Base-by-base conservation (phyloP, 2,113 vertebrate species). In the Melanerpes aurifrons region DNA sequence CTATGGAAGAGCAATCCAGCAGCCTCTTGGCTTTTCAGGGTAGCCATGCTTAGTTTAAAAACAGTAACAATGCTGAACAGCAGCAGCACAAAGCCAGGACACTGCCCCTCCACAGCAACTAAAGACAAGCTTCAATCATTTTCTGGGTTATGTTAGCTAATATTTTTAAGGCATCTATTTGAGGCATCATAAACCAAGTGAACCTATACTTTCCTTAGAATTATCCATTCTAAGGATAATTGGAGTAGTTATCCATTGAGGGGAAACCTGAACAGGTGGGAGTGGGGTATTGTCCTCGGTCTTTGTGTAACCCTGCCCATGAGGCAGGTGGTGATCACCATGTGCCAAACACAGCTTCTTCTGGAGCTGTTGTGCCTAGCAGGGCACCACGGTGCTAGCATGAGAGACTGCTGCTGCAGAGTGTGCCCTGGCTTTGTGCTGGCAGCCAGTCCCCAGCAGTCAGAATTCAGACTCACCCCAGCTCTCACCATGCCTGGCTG, bases 401-500 rank as follows among this genome's bases (percentile, higher is more conserved):
- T 28, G 48, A 82, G 58, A 61, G 12, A 24, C 12, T 8, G 19
- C 58, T 37, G 19, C 28, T 89, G 24, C 37, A 43, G 35, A 57
- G 20, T 47, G 16, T 29, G 14, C 64, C 26, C 7, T 31, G 58
- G 43, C 28, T 67, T 64, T 26, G 26, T 0, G 0, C 25, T 45
- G 35, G 13, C 57, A 77, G 47, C 0, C 0, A 50, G n/a, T 12
- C 9, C 32, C 26, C 32, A 37, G 1, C 32, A 32, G 7, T 29
- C 20, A 35, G n/a, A 68, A 63, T 40, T 71, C 16, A 12, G 43
- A 75, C 43, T 45, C 43, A 45, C 43, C 10, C 8, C 21, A 48
- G 0, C 50, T 45, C 10, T 61, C 1, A 2, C 35, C 13, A 1
- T 22, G 26, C 40, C 45, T 69, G 54, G 57, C 74, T 84, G 63